These are phyloP conservation scores for Amphipoea oculea DNA, from an alignment of 2,888 invertebrate species.

Conservation along the genomic window DNA sequence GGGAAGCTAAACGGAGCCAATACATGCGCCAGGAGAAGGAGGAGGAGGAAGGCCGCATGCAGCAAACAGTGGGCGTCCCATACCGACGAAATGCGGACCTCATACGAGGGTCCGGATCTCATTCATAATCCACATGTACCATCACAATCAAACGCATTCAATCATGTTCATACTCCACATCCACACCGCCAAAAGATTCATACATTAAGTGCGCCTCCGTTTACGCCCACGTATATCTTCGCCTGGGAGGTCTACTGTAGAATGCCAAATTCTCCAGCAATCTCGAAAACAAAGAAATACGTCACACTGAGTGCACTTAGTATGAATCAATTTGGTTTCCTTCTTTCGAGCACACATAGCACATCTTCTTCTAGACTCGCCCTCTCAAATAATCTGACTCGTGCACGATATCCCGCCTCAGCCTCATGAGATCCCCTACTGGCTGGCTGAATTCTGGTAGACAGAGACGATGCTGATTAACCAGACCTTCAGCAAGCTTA, in stretches of 20 bases:
- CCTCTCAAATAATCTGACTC: constrained; percentile 20
- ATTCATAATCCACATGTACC: neutral
- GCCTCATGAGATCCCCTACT: constrained; percentile 16
- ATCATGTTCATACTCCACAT: neutral
- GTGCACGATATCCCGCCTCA: constrained; percentile 42
- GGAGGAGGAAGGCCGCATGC: too few species aligned
- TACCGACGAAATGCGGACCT: neutral
- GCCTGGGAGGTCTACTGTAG: neutral
- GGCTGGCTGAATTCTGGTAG: neutral
- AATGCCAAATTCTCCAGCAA: constrained; percentile 8
- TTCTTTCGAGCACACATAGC: neutral
- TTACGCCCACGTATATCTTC: neutral
- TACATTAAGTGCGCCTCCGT: neutral
- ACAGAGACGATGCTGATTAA: constrained; percentile 13
- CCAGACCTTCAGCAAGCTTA: constrained; percentile 30
- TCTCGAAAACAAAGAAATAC: neutral
- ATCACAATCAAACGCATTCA: constrained; percentile 6
- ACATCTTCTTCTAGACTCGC: neutral
- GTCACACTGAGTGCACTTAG: neutral
- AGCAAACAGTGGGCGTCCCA: neutral
- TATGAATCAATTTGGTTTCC: neutral
- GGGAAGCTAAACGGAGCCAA: too few species aligned
- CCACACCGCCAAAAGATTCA: neutral
- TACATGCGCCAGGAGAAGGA: too few species aligned
- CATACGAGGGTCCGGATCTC: neutral